phyloP scores from a whole-genome alignment of 2,113 vertebrate species.

The Recurvirostra avosetta region DNA sequence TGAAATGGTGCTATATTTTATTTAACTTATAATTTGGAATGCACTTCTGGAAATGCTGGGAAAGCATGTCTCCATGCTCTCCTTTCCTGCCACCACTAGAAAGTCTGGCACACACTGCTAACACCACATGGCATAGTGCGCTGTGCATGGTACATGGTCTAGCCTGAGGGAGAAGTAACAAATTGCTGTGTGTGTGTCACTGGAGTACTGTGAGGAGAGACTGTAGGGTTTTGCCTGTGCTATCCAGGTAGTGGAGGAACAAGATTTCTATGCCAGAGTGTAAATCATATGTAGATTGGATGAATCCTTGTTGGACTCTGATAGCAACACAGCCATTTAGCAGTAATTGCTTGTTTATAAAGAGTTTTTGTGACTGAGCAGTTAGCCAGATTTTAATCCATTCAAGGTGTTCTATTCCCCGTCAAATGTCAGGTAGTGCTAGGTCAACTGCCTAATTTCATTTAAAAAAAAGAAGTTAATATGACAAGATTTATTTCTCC shows the following conservation, averaged over 20 bases:
- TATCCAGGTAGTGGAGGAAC: not conserved
- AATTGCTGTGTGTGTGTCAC: not conserved
- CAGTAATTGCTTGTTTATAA: not conserved
- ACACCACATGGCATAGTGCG: not conserved
- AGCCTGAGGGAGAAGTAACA: not conserved
- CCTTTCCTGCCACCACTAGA: not conserved
- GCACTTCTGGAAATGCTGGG: not conserved
- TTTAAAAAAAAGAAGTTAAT: not conserved
- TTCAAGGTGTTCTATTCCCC: not conserved
- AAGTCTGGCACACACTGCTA: not conserved
- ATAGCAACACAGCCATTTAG: not conserved
- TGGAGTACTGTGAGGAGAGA: not conserved
- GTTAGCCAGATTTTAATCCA: not conserved
- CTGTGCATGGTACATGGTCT: fast-evolving
- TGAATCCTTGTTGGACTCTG: not conserved
- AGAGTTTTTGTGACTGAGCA: not conserved
- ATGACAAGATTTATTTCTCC: constrained; percentile 5
- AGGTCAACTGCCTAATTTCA: not conserved
- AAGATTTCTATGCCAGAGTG: not conserved
- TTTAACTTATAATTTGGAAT: not conserved
- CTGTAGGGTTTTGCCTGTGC: not conserved
- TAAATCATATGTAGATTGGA: not conserved
- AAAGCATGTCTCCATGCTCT: not conserved
- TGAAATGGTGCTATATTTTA: not conserved
- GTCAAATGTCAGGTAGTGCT: not conserved